phyloP scores from a whole-genome alignment of 64 coral and sea anemone genomes.

The Platygyra sinensis region DNA sequence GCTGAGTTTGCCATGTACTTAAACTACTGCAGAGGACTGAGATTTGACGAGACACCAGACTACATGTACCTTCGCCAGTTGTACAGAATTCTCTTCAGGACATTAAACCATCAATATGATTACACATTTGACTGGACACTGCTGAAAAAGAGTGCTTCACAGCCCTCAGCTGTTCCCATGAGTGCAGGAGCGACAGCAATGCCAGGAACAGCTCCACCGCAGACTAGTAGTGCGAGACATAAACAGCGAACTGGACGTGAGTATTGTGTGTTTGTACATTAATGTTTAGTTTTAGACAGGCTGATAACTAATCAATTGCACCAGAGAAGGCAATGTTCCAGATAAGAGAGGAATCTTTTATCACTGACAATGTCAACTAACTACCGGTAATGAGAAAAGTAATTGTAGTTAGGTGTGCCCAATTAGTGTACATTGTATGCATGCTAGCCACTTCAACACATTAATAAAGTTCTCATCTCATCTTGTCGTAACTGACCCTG shows the following conservation, averaged over 20 bases:
- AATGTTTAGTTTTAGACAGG: too few species aligned
- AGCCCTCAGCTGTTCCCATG: constrained; percentile 59
- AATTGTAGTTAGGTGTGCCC: too few species aligned
- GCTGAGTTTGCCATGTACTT: constrained; percentile 99
- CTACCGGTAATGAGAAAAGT: too few species aligned
- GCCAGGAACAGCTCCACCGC: constrained; percentile 64
- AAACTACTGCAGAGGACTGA: constrained; percentile 93
- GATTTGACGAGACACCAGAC: constrained; percentile 97
- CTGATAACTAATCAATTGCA: too few species aligned
- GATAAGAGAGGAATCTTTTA: too few species aligned
- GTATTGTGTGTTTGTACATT: constrained; percentile 8
- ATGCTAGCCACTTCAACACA: too few species aligned
- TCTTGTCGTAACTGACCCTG: too few species aligned
- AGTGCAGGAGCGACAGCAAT: constrained; percentile 69
- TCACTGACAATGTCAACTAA: too few species aligned
- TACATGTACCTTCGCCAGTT: constrained; percentile 99
- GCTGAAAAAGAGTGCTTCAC: constrained; percentile 82
- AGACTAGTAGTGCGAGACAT: constrained; percentile 78
- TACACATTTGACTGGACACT: constrained; percentile 97
- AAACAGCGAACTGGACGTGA: constrained; percentile 79
- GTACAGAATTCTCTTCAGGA: constrained; percentile 96
- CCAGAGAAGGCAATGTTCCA: too few species aligned
- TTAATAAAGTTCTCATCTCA: too few species aligned
- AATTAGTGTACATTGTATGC: too few species aligned
- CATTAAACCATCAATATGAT: constrained; percentile 96